Conservation (phyloP, 2,797 vertebrate species). For the Molothrus ater region DNA sequence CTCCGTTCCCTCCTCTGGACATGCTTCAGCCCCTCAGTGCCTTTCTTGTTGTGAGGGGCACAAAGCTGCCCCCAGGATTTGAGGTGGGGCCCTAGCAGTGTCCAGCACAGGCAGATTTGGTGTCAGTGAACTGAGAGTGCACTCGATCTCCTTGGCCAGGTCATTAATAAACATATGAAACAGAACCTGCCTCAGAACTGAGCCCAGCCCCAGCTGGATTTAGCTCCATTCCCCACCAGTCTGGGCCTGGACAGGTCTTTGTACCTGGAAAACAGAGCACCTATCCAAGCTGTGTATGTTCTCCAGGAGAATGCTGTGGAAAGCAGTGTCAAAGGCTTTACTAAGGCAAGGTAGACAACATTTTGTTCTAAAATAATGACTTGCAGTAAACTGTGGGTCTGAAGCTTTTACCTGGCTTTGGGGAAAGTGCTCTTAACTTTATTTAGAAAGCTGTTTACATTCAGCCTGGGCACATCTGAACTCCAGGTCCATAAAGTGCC, state of each 20-base stretch:
- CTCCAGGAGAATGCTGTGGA: neutral
- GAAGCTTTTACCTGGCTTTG: neutral
- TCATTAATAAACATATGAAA: neutral
- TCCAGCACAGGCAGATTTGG: neutral
- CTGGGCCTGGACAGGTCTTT: neutral
- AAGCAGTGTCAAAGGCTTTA: neutral
- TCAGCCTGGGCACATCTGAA: neutral
- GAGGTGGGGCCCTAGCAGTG: neutral
- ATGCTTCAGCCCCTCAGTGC: neutral
- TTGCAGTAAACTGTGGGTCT: neutral
- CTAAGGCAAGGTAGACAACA: neutral
- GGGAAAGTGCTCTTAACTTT: neutral
- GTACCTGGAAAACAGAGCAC: neutral
- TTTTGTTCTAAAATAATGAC: neutral
- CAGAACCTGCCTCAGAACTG: neutral
- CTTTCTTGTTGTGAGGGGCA: neutral
- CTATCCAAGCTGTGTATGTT: neutral
- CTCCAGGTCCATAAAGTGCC: neutral
- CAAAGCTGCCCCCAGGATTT: neutral
- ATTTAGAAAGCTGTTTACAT: neutral
- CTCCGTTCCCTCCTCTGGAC: neutral
- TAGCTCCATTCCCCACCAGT: neutral
- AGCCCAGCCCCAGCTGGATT: neutral
- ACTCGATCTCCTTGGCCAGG: accelerated
- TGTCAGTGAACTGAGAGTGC: neutral